Evolutionary conservation across 2,888 invertebrate genomes (phyloP).

Genomic region (Drosophila antonietae): DNA sequence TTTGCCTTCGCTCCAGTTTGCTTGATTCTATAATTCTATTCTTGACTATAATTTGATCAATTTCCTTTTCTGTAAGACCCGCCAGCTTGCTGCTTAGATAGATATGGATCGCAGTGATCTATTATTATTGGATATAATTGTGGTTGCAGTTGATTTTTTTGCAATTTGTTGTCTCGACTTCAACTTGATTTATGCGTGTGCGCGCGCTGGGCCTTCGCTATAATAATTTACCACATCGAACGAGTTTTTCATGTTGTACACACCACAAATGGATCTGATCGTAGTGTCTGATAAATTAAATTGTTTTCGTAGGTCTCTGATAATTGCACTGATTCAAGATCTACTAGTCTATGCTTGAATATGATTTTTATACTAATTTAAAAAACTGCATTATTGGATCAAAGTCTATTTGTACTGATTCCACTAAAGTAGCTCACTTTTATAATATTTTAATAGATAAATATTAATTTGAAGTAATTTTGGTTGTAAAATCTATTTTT

Average conservation of each 20-base stretch:
- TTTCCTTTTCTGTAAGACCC: conserved; percentile 36
- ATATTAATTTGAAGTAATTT: no score
- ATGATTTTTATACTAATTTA: neutral
- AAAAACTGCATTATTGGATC: neutral
- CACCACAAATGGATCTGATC: conserved; percentile 4
- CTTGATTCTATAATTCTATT: conserved; percentile 17
- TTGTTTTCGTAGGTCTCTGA: neutral
- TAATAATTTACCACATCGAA: conserved; percentile 42
- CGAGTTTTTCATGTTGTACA: conserved; percentile 37
- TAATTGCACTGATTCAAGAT: conserved; percentile 1
- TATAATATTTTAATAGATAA: no score
- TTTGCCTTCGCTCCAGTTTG: neutral
- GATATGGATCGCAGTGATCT: conserved; percentile 35
- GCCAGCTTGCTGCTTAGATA: conserved; percentile 33
- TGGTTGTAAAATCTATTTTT: no score
- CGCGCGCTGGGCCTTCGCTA: conserved; percentile 45
- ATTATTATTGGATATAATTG: conserved; percentile 64
- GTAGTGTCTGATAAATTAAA: conserved; percentile 1
- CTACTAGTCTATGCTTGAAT: neutral
- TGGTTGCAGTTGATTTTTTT: conserved; percentile 50
- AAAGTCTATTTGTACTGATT: neutral
- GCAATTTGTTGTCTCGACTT: conserved; percentile 35
- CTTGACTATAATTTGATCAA: conserved; percentile 49
- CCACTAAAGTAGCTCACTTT: neutral
- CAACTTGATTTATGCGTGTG: conserved; percentile 51